Evolutionary conservation across 2,888 invertebrate genomes (phyloP), one percentile per base, ranked within the genome.

Genomic region (Chironomus tentans): DNA sequence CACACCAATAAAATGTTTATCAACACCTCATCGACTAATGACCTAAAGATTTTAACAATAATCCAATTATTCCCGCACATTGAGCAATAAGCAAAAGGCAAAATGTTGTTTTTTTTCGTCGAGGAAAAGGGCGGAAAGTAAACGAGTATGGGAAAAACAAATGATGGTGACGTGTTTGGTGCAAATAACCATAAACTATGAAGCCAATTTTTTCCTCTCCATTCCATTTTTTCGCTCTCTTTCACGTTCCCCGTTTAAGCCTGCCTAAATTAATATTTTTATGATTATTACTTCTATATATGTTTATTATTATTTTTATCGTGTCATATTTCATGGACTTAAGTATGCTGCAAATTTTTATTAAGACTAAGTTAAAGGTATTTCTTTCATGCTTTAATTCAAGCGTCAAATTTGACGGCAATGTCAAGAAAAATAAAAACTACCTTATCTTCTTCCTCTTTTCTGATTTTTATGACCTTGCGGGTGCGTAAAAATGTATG

Each of bases 301-400:
- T 62, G 72, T 73, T 73, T 73, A 74, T 74, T 74, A 74, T 74
- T 74, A 74, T 74, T 65, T 62, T 74, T 74, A 74, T 74, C 74
- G 68, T 46, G 18, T 68, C 74, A 74, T 74, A 74, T 74, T 74
- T 74, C 74, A 74, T 21, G 68, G 62, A 46, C 65, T 74, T 74
- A 74, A 74, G 65, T 68, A 50, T 38, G 38, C 22, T 28, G 68
- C 74, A 74, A 61, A 46, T 28, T 47, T 65, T 28, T 62, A 24
- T 38, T 62, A 38, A 38, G 2, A 38, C 5, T 50, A 15, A 50
- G 50, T 15, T 50, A 50, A 50, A 50, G 15, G 50, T 38, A 38
- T 38, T 68, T 28, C 10, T n/a, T 6, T 15, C 13, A 28, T 68
- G 68, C 46, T 24, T 13, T 18, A 28, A n/a, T 56, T 56, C 18